Percentiles rank a stretch among this genome's conserved stretches.
Conservation (phyloP, 2,797 vertebrate genomes). For the Semotilus atromaculatus region DNA sequence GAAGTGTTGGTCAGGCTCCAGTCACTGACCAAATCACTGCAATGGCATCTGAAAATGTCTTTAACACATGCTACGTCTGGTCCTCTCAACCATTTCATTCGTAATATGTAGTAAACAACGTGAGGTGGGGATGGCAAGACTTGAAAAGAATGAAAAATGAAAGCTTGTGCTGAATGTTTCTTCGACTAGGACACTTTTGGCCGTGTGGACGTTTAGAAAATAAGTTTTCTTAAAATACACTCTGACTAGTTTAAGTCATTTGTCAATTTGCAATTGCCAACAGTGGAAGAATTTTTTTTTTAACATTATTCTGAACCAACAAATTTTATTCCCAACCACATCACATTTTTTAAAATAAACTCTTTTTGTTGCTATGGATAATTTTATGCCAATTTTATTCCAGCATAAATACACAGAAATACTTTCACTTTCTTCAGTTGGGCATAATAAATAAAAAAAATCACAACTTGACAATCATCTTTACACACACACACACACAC, state of each 20-base stretch:
- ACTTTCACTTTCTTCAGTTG: too few species aligned
- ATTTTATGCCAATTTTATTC: background rate
- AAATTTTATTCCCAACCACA: background rate
- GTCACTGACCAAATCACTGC: constrained; percentile 11
- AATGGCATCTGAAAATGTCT: constrained; percentile 32
- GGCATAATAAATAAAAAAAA: too few species aligned
- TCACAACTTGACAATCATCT: too few species aligned
- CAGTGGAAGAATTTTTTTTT: background rate
- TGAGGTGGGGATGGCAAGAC: background rate
- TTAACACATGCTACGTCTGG: constrained; percentile 30
- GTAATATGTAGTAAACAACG: constrained; percentile 25
- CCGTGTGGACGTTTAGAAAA: background rate
- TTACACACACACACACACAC: too few species aligned
- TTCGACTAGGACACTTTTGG: background rate
- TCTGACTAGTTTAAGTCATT: background rate
- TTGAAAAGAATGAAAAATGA: constrained; percentile 18
- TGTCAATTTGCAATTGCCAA: background rate
- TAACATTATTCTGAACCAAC: background rate
- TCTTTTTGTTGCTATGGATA: background rate
- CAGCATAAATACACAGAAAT: too few species aligned
- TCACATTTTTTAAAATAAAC: background rate
- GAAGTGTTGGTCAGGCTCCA: constrained; percentile 13
- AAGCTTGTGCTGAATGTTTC: constrained; percentile 21
- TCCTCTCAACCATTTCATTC: background rate
- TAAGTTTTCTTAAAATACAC: background rate